Evolutionary conservation across 1,140 invertebrate genomes (phyloP).

Genomic region (Delia radicum): DNA sequence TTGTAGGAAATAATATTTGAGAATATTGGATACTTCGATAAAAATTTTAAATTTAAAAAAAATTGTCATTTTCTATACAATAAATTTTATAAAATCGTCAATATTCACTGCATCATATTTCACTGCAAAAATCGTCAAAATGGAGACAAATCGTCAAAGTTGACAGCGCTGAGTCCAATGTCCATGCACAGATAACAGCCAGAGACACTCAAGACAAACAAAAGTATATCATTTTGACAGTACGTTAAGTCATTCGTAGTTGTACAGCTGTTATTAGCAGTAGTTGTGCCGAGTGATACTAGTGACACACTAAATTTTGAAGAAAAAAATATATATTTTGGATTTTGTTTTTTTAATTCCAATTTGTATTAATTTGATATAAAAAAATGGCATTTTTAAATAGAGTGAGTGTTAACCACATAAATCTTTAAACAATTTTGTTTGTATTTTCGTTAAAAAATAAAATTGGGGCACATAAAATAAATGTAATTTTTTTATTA

Average conservation of each 20-base stretch:
- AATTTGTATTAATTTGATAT: background rate
- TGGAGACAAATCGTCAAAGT: background rate
- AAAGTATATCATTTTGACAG: background rate
- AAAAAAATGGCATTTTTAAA: slow-evolving; percentile 46
- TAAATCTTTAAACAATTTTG: no score
- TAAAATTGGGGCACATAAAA: background rate
- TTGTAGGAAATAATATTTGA: no score
- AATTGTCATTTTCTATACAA: no score
- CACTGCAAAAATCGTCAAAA: background rate
- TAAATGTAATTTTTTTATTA: background rate
- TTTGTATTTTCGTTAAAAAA: background rate
- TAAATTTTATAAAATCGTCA: no score
- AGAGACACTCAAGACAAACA: background rate
- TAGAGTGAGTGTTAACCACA: slow-evolving; percentile 38
- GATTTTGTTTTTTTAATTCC: background rate
- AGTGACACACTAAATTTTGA: background rate
- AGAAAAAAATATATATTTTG: no score
- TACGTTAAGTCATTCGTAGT: background rate
- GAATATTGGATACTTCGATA: no score
- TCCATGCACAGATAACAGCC: background rate
- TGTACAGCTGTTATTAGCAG: background rate
- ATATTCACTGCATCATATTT: no score
- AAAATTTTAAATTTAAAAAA: no score
- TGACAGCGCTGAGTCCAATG: background rate
- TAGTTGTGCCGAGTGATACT: background rate